A percentile compares a stretch with the other conserved stretches of the same genome.
These are phyloP conservation scores for Rhinophrynus dorsalis DNA, from an alignment of 2,797 vertebrate species.

Conservation along the genomic window DNA sequence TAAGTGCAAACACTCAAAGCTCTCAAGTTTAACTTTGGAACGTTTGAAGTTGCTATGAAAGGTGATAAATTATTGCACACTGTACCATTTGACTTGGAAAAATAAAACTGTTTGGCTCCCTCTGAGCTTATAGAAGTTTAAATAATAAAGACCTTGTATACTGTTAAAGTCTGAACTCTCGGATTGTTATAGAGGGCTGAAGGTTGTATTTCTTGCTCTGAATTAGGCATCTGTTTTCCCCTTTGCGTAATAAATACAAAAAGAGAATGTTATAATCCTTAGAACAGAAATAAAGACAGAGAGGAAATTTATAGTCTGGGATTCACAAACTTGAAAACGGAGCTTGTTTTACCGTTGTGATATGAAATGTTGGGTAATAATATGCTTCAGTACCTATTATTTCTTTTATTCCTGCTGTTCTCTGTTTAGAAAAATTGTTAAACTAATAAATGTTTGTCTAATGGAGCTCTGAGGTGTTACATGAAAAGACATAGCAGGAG, in stretches of 20 bases:
- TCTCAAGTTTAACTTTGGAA: background rate
- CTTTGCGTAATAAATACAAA: constrained; percentile 18
- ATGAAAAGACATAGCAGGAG: too few relatives aligned
- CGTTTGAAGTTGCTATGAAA: background rate
- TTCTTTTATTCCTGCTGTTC: too few relatives aligned
- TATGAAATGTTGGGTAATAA: too few relatives aligned
- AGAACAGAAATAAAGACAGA: background rate
- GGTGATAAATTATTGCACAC: constrained; percentile 15
- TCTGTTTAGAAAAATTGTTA: too few relatives aligned
- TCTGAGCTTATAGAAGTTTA: background rate
- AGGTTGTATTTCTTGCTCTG: background rate
- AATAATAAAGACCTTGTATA: background rate
- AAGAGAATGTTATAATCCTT: background rate
- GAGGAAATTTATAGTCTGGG: background rate
- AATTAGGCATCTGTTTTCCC: constrained; percentile 8
- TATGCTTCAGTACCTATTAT: too few relatives aligned
- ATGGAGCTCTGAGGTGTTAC: too few relatives aligned
- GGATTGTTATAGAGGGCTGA: background rate
- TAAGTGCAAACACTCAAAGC: background rate
- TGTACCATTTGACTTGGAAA: background rate
- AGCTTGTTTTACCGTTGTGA: background rate
- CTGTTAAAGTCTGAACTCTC: background rate
- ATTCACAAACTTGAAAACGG: background rate
- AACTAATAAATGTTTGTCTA: too few relatives aligned
- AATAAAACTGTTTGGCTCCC: background rate